Conservation (phyloP, 92 coral and sea anemone species). For the Porites evermanni region DNA sequence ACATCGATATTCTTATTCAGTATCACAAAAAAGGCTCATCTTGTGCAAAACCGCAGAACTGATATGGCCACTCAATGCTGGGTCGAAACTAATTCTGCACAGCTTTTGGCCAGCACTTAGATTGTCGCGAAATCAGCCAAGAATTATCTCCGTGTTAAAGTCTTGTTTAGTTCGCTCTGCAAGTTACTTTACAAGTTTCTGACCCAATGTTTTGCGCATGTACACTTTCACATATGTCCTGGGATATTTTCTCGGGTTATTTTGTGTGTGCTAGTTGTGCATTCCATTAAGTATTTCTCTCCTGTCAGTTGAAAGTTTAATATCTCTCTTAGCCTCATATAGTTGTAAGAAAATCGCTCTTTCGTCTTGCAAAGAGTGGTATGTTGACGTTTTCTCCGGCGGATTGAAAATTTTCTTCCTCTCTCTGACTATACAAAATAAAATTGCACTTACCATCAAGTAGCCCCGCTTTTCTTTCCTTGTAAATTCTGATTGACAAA, state of each 20-base stretch:
- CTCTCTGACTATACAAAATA: slow-evolving; percentile 1
- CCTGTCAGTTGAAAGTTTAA: not conserved
- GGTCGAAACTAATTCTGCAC: too few relatives aligned
- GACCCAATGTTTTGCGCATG: too few relatives aligned
- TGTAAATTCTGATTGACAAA: not conserved
- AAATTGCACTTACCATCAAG: not conserved
- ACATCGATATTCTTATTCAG: too few relatives aligned
- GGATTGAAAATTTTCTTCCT: not conserved
- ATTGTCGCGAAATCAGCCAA: too few relatives aligned
- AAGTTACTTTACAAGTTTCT: too few relatives aligned
- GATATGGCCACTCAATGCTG: too few relatives aligned
- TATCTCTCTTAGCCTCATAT: slow-evolving; percentile 1
- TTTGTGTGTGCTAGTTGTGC: not conserved
- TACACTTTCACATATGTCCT: not conserved
- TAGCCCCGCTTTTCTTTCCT: not conserved
- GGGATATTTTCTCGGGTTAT: not conserved
- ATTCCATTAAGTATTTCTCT: not conserved
- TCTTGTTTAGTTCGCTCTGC: too few relatives aligned
- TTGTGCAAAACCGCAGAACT: too few relatives aligned
- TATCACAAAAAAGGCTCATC: too few relatives aligned
- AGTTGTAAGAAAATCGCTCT: slow-evolving; percentile 4
- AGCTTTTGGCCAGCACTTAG: too few relatives aligned
- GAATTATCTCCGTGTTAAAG: too few relatives aligned
- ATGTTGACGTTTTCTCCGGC: not conserved
- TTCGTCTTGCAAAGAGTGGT: not conserved